These are phyloP conservation scores for Oeneis ivallda DNA, from an alignment of 2,888 invertebrate genomes.

Conservation along the genomic window DNA sequence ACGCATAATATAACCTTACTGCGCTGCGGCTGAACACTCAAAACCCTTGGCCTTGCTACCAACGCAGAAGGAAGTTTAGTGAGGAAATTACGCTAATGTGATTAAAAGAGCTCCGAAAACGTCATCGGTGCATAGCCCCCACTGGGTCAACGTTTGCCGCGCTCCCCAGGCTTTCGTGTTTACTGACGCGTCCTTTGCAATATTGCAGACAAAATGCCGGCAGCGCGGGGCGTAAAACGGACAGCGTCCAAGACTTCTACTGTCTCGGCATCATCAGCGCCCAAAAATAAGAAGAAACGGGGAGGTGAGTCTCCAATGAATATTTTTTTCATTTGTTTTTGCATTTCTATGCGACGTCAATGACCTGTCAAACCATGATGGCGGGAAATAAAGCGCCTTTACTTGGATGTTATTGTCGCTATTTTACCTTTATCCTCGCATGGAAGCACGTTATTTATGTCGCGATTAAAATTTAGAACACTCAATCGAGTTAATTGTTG, in stretches of 20 bases:
- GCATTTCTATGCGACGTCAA: slow-evolving; percentile 72
- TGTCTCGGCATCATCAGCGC: slow-evolving; percentile 59
- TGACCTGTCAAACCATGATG: slow-evolving; percentile 79
- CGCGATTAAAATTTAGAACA: slow-evolving; percentile 36
- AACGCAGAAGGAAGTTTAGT: slow-evolving; percentile 64
- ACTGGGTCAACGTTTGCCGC: slow-evolving; percentile 63
- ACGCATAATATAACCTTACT: slow-evolving; percentile 80
- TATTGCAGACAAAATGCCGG: slow-evolving; percentile 80
- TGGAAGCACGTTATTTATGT: slow-evolving; percentile 34
- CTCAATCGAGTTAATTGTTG: slow-evolving; percentile 31
- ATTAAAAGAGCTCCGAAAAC: slow-evolving; percentile 69
- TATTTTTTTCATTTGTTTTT: slow-evolving; percentile 69
- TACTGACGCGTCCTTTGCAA: slow-evolving; percentile 75
- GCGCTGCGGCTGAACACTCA: slow-evolving; percentile 72
- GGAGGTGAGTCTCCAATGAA: slow-evolving; percentile 61
- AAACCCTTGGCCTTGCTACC: slow-evolving; percentile 67
- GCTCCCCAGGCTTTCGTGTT: slow-evolving; percentile 55
- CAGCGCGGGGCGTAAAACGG: slow-evolving; percentile 77
- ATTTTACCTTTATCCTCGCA: slow-evolving; percentile 41
- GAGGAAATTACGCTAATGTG: slow-evolving; percentile 63
- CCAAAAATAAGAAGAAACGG: slow-evolving; percentile 79
- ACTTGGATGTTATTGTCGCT: slow-evolving; percentile 44
- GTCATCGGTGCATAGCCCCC: slow-evolving; percentile 65
- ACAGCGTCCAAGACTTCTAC: slow-evolving; percentile 71
- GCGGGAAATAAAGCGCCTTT: slow-evolving; percentile 71